Evolutionary conservation across 2,888 invertebrate genomes (phyloP).

Genomic region (Bombyx huttoni): DNA sequence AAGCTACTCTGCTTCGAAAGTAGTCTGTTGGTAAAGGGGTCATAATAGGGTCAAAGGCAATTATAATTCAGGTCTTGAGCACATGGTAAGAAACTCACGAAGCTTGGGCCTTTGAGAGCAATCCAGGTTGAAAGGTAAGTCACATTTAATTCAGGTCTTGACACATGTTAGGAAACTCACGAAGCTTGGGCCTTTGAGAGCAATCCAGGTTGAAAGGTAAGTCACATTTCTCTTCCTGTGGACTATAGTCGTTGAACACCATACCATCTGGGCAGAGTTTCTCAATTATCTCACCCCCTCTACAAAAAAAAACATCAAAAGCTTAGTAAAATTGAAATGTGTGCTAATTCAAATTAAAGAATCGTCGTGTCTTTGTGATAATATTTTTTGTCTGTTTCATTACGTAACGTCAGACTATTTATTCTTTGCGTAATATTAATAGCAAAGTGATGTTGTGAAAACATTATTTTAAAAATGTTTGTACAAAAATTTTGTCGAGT

Average conservation of each 20-base stretch:
- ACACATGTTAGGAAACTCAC: slow-evolving; percentile 80
- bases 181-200: slow-evolving; percentile 80
- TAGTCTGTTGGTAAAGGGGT: too few species aligned
- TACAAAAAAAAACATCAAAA: slow-evolving; percentile 26
- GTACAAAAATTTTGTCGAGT: background rate
- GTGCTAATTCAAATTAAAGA: too few species aligned
- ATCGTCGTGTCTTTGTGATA: too few species aligned
- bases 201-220: slow-evolving; percentile 90
- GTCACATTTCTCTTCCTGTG: slow-evolving; percentile 88
- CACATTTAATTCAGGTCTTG: too few species aligned
- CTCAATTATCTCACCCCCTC: slow-evolving; percentile 80
- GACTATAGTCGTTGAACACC: slow-evolving; percentile 90
- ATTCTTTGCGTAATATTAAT: too few species aligned
- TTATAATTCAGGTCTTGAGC: background rate
- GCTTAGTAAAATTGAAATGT: too few species aligned
- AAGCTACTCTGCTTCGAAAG: too few species aligned
- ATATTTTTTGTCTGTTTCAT: too few species aligned
- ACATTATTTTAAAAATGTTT: background rate
- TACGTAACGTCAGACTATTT: too few species aligned
- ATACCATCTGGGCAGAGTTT: slow-evolving; percentile 90
- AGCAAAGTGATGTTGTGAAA: too few species aligned
- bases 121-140: slow-evolving; percentile 88
- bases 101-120: slow-evolving; percentile 82
- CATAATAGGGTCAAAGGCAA: background rate
- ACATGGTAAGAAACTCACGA: slow-evolving; percentile 74